Evolutionary conservation across 2,797 vertebrate genomes (phyloP), one percentile per base, ranked within the genome.

Genomic region (Platyrinchus mystaceus): DNA sequence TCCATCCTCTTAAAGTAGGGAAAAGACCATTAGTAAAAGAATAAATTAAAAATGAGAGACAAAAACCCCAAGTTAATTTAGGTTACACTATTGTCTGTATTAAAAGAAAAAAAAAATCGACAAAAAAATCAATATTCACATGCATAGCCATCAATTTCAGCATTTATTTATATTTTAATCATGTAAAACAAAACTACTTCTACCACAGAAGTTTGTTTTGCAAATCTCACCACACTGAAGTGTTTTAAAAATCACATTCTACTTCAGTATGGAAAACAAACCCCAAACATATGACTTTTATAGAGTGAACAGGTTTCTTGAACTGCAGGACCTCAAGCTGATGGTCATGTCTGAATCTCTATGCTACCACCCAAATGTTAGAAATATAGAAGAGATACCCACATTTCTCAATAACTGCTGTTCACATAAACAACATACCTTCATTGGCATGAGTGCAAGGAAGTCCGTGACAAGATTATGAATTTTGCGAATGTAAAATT

Each of bases 401-500:
- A 26, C 12, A 5, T 84, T 76, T 71, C 62, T 73, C 66, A 84
- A 1, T 8, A 85, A 43, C 6, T 50, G 20, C 41, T 73, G 6
- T 28, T 71, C 30, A 44, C 39, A 84, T 13, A 67, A 75, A 36
- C 16, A 36, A 95, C 97, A 94, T 93, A 99, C 99, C 98, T 99
- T 99, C 99, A 99, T 99, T 50, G 99, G 99, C 99, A 99, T 99
- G n/a, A 99, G 98, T 1, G 99, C 98, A 82, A 99, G 98, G 84
- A 99, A 99, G 96, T 99, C 99, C 24, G 99, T 99, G 95, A 99
- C 98, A 56, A 99, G 98, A 50, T 98, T 98, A 97, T 99, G 99
- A 44, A 99, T 97, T 86, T 99, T 98, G 10, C 99, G 99, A 79
- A 99, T 98, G 93, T 99, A 99, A 98, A 99, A 99, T 91, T 99